Conservation (phyloP, 2,888 invertebrate species). For the Atherix ibis region DNA sequence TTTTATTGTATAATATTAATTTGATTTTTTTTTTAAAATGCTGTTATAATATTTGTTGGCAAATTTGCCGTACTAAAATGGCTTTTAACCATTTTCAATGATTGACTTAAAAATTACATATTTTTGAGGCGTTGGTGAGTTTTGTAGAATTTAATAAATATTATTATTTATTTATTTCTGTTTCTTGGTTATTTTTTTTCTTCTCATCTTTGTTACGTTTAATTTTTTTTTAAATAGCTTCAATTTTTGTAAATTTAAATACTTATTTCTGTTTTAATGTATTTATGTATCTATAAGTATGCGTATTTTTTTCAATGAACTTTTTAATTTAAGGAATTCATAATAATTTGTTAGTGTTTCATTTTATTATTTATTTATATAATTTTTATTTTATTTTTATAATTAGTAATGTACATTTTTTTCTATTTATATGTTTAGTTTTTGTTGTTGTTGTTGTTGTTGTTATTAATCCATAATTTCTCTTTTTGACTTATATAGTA, state of each 20-base stretch:
- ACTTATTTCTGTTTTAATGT: too few species aligned
- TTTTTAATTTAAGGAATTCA: too few species aligned
- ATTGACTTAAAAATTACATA: conserved; percentile 4
- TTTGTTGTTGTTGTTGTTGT: not conserved
- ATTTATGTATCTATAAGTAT: too few species aligned
- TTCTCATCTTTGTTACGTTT: too few species aligned
- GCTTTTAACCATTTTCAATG: conserved; percentile 6
- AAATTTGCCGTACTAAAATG: conserved; percentile 9
- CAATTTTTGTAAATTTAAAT: not conserved
- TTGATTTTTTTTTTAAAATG: conserved; percentile 2
- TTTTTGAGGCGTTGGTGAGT: conserved; percentile 4
- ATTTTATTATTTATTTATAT: too few species aligned
- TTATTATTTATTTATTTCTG: not conserved
- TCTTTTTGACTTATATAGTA: not conserved
- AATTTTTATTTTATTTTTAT: too few species aligned
- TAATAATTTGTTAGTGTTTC: too few species aligned
- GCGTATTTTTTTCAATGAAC: too few species aligned
- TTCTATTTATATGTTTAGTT: not conserved
- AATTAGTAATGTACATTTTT: not conserved
- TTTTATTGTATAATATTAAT: too few species aligned
- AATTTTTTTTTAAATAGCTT: not conserved
- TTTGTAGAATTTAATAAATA: not conserved
- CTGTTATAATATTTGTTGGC: conserved; percentile 2
- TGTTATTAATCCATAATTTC: not conserved
- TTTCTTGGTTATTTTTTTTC: too few species aligned